A percentile compares a stretch with the other conserved stretches of the same genome.
Evolutionary conservation across 1,140 invertebrate species (phyloP).

Genomic region (Drosophila kohkoa): DNA sequence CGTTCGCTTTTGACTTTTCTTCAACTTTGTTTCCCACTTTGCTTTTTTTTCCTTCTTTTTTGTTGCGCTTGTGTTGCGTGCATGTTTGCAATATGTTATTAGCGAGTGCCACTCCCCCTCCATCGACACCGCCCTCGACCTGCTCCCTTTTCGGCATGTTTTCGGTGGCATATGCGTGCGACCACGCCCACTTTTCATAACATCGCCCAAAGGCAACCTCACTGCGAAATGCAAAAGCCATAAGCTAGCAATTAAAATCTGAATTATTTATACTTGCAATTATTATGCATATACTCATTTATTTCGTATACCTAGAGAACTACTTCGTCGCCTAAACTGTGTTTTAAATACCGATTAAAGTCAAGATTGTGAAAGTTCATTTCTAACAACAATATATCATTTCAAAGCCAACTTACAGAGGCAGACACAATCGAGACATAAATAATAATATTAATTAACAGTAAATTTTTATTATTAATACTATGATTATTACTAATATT

Average conservation of each 20-base stretch:
- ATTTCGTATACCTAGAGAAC: no score
- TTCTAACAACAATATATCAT: no score
- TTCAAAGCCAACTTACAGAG: no score
- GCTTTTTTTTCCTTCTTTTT: not conserved
- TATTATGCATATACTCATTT: not conserved
- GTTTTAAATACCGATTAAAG: no score
- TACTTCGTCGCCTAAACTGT: no score
- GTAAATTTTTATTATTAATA: no score
- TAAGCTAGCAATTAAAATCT: not conserved
- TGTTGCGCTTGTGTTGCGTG: slow-evolving; percentile 45
- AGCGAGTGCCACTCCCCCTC: slow-evolving; percentile 1
- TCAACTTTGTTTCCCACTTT: slow-evolving; percentile 10
- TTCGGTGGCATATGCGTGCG: slow-evolving; percentile 14
- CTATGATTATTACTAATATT: no score
- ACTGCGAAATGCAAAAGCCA: no score
- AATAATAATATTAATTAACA: no score
- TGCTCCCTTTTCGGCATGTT: not conserved
- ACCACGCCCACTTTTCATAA: slow-evolving; percentile 33
- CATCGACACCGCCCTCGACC: not conserved
- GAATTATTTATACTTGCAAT: not conserved
- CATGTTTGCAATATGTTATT: slow-evolving; percentile 62
- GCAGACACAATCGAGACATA: no score
- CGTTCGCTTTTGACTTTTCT: slow-evolving; percentile 1
- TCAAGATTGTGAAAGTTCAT: no score
- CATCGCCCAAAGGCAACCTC: no score